Percentiles rank a stretch among this genome's conserved stretches.
Conservation (phyloP, 2,113 vertebrate species). For the Agapornis roseicollis region DNA sequence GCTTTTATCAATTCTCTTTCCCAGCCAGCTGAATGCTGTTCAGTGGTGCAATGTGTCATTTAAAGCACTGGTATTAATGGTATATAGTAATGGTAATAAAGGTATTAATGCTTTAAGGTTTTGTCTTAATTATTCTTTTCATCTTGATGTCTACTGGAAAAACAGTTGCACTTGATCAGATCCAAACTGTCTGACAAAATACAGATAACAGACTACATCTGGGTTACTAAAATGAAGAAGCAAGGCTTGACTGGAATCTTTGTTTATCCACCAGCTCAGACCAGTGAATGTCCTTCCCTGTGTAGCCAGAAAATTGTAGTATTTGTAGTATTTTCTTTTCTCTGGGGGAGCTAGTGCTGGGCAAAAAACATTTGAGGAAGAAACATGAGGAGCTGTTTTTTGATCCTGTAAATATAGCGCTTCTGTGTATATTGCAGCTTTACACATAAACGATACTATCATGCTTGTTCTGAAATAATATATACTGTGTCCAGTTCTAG, state of each 20-base stretch:
- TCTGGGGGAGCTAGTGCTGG: neutral
- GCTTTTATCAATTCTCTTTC: neutral
- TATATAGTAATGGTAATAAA: no score
- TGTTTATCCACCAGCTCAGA: neutral
- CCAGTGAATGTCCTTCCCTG: neutral
- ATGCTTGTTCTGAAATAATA: neutral
- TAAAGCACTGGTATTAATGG: neutral
- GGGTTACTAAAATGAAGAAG: neutral
- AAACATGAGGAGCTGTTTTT: neutral
- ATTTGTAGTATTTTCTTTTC: neutral
- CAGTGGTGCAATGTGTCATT: neutral
- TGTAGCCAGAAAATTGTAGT: neutral
- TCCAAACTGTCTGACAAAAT: neutral
- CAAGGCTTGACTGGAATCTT: neutral
- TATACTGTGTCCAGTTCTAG: neutral
- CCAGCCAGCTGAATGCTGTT: neutral
- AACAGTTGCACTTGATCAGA: neutral
- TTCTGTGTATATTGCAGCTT: neutral
- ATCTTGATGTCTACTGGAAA: neutral
- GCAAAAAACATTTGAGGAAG: neutral
- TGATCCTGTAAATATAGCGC: neutral
- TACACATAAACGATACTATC: neutral
- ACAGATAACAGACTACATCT: neutral
- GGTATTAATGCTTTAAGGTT: neutral
- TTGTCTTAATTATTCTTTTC: neutral